Evolutionary conservation across 2,888 invertebrate genomes (phyloP).

Genomic region (Cenopis cana): DNA sequence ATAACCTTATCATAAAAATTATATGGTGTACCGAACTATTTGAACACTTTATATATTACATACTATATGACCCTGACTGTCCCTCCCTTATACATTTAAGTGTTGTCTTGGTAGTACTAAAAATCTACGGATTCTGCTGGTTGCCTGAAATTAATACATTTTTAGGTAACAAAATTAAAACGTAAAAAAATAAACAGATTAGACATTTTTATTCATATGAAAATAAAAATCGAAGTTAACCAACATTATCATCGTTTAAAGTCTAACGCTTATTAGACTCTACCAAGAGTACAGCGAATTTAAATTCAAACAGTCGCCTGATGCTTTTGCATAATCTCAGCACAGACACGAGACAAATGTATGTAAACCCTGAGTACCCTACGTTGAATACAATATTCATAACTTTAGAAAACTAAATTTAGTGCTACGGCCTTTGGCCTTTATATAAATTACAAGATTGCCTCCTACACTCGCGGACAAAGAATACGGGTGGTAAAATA

Average conservation of each 20-base stretch:
- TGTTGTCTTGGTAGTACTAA: no score
- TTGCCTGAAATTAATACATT: no score
- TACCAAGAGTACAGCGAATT: background rate
- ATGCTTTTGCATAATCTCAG: conserved; percentile 23
- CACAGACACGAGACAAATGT: conserved; percentile 13
- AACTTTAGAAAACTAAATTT: conserved; percentile 1
- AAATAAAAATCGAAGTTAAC: conserved; percentile 8
- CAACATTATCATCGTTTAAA: conserved; percentile 20
- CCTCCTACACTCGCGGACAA: no score
- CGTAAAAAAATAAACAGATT: background rate
- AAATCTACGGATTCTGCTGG: no score
- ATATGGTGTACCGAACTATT: no score
- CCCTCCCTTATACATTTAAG: no score
- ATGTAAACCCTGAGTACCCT: conserved; percentile 11
- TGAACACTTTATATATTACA: no score
- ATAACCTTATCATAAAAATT: no score
- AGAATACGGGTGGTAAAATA: no score
- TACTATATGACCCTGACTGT: no score
- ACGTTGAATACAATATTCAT: conserved; percentile 13
- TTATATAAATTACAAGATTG: background rate
- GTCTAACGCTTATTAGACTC: conserved; percentile 21
- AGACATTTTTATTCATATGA: background rate
- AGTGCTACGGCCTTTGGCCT: background rate
- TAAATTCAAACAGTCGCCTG: conserved; percentile 24
- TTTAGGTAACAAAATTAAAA: background rate